phyloP scores from a whole-genome alignment of 2,888 invertebrate genomes.

The Limenitis camilla region DNA sequence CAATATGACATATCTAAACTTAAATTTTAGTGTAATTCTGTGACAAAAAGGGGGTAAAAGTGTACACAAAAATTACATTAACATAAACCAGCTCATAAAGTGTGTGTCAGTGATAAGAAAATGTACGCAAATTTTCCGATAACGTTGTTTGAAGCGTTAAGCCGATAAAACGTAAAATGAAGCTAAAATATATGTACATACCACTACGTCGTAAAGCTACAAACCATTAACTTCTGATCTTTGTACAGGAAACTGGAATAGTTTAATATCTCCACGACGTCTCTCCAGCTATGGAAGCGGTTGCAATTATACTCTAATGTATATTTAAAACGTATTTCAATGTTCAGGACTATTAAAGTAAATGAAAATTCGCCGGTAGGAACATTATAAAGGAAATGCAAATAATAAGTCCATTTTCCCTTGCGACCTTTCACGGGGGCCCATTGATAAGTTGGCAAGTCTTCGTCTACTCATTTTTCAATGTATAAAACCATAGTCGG shows the following conservation, averaged over 20 bases:
- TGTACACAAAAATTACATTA: no score
- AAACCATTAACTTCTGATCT: slow-evolving; percentile 6
- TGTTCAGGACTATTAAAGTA: neutral
- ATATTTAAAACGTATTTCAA: neutral
- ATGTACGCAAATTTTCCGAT: slow-evolving; percentile 4
- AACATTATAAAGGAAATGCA: no score
- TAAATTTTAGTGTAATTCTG: no score
- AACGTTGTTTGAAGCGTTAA: slow-evolving; percentile 4
- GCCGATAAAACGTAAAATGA: slow-evolving; percentile 9
- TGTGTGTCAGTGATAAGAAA: neutral
- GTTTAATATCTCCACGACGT: neutral
- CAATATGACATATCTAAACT: no score
- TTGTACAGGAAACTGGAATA: slow-evolving; percentile 1
- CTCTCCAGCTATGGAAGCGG: neutral
- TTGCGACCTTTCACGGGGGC: no score
- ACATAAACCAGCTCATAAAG: no score
- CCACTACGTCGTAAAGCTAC: slow-evolving; percentile 9
- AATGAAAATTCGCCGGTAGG: no score
- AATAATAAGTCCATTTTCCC: no score
- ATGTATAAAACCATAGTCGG: no score
- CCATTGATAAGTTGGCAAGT: no score
- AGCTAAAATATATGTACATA: slow-evolving; percentile 3
- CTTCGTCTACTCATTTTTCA: no score
- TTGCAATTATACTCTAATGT: neutral
- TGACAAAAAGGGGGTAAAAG: no score